phyloP scores from a whole-genome alignment of 2,888 invertebrate genomes.

The Diachrysia chrysitis region DNA sequence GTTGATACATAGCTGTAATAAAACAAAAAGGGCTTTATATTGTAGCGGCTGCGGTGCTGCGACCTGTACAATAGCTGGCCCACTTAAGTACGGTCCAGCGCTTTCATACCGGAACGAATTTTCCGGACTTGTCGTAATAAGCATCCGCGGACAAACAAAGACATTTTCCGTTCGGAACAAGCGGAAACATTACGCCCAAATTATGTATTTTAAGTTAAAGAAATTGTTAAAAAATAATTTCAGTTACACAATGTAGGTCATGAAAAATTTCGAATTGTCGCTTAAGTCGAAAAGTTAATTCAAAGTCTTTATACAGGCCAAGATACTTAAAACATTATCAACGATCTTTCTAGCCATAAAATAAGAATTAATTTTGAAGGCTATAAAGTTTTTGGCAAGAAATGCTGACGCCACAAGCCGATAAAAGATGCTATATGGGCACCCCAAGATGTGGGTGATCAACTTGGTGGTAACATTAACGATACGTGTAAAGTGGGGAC shows the following conservation, averaged over 20 bases:
- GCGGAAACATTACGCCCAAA: constrained; percentile 80
- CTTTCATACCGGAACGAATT: constrained; percentile 80
- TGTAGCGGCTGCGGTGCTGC: constrained; percentile 68
- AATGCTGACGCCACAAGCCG: constrained; percentile 25
- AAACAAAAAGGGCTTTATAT: constrained; percentile 82
- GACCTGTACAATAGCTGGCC: constrained; percentile 78
- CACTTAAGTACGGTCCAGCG: constrained; percentile 83
- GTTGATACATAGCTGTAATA: constrained; percentile 81
- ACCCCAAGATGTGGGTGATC: constrained; percentile 53
- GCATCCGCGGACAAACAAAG: constrained; percentile 84
- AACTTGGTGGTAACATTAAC: constrained; percentile 64
- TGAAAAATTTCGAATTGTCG: constrained; percentile 15
- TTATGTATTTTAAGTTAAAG: constrained; percentile 75
- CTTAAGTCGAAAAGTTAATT: constrained; percentile 28
- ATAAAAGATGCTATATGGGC: constrained; percentile 49
- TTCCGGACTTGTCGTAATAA: constrained; percentile 82
- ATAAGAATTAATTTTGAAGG: constrained; percentile 26
- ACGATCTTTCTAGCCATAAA: constrained; percentile 26
- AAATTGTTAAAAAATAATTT: constrained; percentile 65
- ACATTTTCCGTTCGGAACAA: constrained; percentile 77
- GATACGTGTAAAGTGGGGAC: constrained; percentile 74
- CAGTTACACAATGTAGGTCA: constrained; percentile 39
- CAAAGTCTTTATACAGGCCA: constrained; percentile 32
- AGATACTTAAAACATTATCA: constrained; percentile 34
- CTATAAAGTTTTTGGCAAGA: constrained; percentile 18